phyloP scores from a whole-genome alignment of 2,113 vertebrate species.

The Petromus typicus region DNA sequence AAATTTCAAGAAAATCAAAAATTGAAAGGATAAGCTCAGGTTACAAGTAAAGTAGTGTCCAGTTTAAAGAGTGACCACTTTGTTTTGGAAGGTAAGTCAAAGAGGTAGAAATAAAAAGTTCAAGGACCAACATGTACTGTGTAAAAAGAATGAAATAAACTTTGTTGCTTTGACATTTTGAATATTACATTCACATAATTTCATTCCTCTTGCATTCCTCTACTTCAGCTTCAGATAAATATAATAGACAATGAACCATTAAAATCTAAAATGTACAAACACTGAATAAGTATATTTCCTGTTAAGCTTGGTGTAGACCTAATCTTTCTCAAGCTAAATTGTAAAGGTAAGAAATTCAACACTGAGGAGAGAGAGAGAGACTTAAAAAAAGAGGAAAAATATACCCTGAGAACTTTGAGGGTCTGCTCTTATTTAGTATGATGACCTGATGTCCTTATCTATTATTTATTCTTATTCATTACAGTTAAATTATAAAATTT shows the following conservation, averaged over 20 bases:
- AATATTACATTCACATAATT: conserved; percentile 1
- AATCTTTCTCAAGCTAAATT: conserved; percentile 56
- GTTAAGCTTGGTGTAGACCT: background rate
- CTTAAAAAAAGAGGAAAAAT: background rate
- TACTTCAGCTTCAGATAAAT: background rate
- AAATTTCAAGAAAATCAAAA: background rate
- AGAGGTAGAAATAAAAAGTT: conserved; percentile 5
- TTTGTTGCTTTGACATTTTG: conserved; percentile 48
- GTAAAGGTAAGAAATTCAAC: conserved; percentile 62
- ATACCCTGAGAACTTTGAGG: background rate
- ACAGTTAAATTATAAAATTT: conserved; percentile 31
- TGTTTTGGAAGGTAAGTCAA: background rate
- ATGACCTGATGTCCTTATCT: conserved; percentile 14
- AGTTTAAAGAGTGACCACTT: conserved; percentile 15
- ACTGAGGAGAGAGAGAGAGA: background rate
- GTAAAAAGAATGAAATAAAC: conserved; percentile 24
- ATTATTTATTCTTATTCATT: background rate
- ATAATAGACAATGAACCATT: background rate
- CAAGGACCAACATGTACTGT: background rate
- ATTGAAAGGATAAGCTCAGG: background rate
- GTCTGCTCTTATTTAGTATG: background rate
- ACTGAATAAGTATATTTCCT: background rate
- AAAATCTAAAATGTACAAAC: conserved; percentile 66
- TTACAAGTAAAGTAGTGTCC: background rate
- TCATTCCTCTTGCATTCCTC: background rate